Conservation (phyloP, 2,888 invertebrate species). For the Cabera pusaria region DNA sequence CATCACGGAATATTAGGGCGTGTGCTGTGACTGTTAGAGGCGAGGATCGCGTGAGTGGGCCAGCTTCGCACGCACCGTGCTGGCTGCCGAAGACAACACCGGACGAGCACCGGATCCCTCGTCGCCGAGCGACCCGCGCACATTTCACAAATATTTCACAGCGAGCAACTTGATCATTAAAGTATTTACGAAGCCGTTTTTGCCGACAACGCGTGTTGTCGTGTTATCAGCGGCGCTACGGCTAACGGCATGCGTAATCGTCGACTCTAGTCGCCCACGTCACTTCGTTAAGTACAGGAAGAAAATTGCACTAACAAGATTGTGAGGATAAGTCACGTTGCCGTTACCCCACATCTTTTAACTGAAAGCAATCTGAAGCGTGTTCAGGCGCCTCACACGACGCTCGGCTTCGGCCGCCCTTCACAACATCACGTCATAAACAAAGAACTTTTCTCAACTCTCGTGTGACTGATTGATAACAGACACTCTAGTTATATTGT, state of each 20-base stretch:
- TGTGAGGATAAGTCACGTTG: slow-evolving; percentile 16
- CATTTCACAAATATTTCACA: slow-evolving; percentile 58
- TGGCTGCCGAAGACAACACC: slow-evolving; percentile 77
- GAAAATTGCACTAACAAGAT: slow-evolving; percentile 16
- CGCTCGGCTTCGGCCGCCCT: slow-evolving; percentile 1
- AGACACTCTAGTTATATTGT: too few relatives aligned
- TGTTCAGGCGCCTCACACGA: slow-evolving; percentile 9
- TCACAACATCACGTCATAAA: slow-evolving; percentile 16
- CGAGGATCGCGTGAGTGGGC: slow-evolving; percentile 48
- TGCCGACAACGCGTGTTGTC: slow-evolving; percentile 17
- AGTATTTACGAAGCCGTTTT: slow-evolving; percentile 34
- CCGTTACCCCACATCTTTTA: slow-evolving; percentile 9
- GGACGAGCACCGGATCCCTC: slow-evolving; percentile 73
- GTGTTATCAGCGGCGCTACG: slow-evolving; percentile 21
- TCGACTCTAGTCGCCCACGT: slow-evolving; percentile 14
- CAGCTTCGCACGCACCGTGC: slow-evolving; percentile 58
- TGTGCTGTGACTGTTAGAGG: slow-evolving; percentile 46
- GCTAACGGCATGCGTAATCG: slow-evolving; percentile 12
- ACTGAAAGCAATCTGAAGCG: slow-evolving; percentile 7
- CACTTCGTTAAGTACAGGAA: slow-evolving; percentile 15
- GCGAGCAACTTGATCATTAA: slow-evolving; percentile 41
- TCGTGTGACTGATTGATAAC: slow-evolving; percentile 7
- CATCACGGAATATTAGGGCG: slow-evolving; percentile 53
- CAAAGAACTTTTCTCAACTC: slow-evolving; percentile 16
- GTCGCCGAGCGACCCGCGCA: slow-evolving; percentile 65